phyloP scores from a whole-genome alignment of 2,113 vertebrate species.

The Pluvialis apricaria region DNA sequence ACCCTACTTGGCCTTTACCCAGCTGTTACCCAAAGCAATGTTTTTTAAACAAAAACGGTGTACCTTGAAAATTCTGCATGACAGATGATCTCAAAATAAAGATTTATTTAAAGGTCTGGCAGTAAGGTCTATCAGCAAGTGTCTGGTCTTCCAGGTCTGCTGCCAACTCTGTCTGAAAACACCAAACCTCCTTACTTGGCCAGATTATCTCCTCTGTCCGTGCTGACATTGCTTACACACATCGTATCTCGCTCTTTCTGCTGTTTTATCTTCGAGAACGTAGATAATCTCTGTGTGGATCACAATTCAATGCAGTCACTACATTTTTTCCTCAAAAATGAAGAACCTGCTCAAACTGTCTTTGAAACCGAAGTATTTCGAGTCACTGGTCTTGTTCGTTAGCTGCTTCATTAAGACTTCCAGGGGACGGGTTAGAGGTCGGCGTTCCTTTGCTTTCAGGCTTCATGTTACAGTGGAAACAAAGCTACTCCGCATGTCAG shows the following conservation, averaged over 20 bases:
- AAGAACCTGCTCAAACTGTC: not conserved
- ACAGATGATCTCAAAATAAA: not conserved
- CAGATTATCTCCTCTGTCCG: not conserved
- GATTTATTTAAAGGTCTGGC: not conserved
- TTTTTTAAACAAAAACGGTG: not conserved
- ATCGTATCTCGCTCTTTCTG: not conserved
- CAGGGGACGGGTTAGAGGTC: not conserved
- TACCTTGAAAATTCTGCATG: not conserved
- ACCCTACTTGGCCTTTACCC: not conserved
- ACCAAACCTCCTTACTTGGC: not conserved
- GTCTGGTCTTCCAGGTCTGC: not conserved
- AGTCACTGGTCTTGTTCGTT: not conserved
- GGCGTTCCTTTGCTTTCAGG: not conserved
- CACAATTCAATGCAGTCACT: not conserved
- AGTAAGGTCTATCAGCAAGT: not conserved
- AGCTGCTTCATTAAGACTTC: not conserved
- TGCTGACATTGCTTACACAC: not conserved
- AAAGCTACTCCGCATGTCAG: not conserved
- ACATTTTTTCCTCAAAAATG: not conserved
- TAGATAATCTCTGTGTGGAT: not conserved
- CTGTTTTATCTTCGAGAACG: not conserved
- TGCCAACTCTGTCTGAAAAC: not conserved
- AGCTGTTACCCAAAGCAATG: not conserved
- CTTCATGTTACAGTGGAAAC: not conserved
- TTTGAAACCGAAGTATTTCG: not conserved